These are phyloP conservation scores for Himantopus leucocephalus DNA, from an alignment of 2,113 vertebrate genomes.

Conservation along the genomic window DNA sequence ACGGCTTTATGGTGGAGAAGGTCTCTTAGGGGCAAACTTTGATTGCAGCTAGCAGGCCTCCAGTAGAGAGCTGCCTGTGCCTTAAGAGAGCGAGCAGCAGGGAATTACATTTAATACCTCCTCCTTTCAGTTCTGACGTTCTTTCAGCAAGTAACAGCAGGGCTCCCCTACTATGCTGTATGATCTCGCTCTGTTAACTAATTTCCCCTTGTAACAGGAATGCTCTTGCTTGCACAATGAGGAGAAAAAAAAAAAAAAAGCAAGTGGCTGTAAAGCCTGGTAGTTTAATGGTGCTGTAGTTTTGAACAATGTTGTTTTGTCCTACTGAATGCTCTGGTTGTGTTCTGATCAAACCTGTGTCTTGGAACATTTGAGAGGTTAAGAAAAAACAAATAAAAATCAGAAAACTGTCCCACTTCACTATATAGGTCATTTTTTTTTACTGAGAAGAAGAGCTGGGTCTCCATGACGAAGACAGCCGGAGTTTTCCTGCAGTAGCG, in stretches of 20 bases:
- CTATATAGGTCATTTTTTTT: background rate
- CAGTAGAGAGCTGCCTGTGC: conserved; percentile 38
- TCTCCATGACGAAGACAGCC: background rate
- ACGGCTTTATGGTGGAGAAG: background rate
- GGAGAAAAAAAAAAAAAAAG: background rate
- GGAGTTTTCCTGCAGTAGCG: background rate
- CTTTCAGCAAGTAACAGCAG: conserved; percentile 37
- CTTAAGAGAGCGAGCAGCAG: conserved; percentile 34
- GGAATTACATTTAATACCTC: conserved; percentile 31
- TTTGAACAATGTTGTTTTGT: background rate
- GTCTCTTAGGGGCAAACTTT: conserved; percentile 23
- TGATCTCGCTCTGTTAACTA: background rate
- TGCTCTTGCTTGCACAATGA: background rate
- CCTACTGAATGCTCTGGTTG: background rate
- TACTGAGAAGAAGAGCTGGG: background rate
- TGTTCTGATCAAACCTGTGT: background rate
- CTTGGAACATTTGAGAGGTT: background rate
- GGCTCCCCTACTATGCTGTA: background rate
- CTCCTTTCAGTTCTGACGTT: conserved; percentile 24
- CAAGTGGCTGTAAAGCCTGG: background rate
- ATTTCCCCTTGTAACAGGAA: background rate
- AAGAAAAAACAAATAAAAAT: background rate
- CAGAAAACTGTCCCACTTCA: background rate
- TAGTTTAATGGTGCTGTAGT: background rate
- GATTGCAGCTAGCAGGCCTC: conserved; percentile 29